Percentiles rank a stretch among this genome's conserved stretches.
These are phyloP conservation scores for Threskiornis aethiopicus DNA, from an alignment of 2,797 vertebrate species.

Conservation along the genomic window DNA sequence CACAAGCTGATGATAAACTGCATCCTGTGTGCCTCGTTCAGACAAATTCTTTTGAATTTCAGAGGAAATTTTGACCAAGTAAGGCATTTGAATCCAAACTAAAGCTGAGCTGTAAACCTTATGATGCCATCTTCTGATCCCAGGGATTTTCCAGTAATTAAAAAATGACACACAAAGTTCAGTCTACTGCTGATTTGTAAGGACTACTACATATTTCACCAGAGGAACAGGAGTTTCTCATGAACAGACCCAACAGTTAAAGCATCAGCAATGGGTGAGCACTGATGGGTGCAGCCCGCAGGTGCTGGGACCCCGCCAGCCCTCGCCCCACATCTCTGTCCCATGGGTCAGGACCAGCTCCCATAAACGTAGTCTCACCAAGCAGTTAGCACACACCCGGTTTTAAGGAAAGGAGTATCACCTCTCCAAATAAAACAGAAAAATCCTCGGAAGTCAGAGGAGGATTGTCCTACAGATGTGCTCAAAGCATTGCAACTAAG, in stretches of 20 bases:
- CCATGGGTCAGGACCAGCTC: neutral
- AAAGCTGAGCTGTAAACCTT: neutral
- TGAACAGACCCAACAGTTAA: neutral
- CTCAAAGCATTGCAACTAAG: fast-evolving
- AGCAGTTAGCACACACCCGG: neutral
- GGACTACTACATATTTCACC: neutral
- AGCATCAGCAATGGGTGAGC: neutral
- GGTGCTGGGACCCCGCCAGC: neutral
- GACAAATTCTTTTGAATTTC: neutral
- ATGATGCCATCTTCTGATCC: neutral
- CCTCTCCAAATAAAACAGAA: neutral
- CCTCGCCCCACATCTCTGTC: neutral
- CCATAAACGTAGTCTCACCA: neutral
- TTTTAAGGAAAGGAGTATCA: neutral
- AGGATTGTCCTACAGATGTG: neutral
- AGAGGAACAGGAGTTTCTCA: neutral
- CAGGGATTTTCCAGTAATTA: neutral
- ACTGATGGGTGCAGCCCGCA: fast-evolving
- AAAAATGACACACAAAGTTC: neutral
- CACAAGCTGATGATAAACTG: neutral
- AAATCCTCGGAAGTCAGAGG: neutral
- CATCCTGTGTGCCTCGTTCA: neutral
- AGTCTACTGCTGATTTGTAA: neutral
- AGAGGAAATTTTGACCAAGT: neutral
- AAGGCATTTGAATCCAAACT: neutral